These are phyloP conservation scores for Formica selysi DNA, from an alignment of 1,140 invertebrate species.

Conservation along the genomic window DNA sequence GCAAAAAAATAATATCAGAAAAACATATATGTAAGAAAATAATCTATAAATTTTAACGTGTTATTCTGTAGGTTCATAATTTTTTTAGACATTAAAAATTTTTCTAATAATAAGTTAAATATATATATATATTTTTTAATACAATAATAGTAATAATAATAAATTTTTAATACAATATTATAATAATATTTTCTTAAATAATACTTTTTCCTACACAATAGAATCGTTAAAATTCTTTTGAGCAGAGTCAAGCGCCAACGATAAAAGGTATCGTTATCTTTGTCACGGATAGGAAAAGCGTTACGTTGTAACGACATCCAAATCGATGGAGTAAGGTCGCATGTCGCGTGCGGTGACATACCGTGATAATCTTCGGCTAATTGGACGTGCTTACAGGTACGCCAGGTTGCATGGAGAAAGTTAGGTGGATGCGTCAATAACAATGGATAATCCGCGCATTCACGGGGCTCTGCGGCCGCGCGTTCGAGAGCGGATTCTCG, in stretches of 20 bases:
- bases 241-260: neutral
- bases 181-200: too few species aligned
- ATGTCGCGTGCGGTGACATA: constrained; percentile 43
- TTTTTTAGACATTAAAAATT: neutral
- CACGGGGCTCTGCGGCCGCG: constrained; percentile 68
- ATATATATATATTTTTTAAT: too few species aligned
- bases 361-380: constrained; percentile 69
- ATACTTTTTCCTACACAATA: neutral
- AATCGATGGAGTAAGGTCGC: constrained; percentile 23
- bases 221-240: constrained; percentile 1
- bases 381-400: constrained; percentile 71
- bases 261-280: constrained; percentile 4
- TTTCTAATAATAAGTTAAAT: too few species aligned
- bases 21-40: neutral
- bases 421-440: constrained; percentile 68
- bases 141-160: too few species aligned
- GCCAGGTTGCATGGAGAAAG: constrained; percentile 23
- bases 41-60: neutral
- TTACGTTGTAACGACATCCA: neutral
- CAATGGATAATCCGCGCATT: constrained; percentile 78
- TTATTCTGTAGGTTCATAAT: neutral
- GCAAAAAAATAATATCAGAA: neutral
- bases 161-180: too few species aligned
- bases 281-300: neutral
- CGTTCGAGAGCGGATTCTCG: constrained; percentile 75